Conservation (phyloP, 2,113 vertebrate species). For the Eurystomus gularis region DNA sequence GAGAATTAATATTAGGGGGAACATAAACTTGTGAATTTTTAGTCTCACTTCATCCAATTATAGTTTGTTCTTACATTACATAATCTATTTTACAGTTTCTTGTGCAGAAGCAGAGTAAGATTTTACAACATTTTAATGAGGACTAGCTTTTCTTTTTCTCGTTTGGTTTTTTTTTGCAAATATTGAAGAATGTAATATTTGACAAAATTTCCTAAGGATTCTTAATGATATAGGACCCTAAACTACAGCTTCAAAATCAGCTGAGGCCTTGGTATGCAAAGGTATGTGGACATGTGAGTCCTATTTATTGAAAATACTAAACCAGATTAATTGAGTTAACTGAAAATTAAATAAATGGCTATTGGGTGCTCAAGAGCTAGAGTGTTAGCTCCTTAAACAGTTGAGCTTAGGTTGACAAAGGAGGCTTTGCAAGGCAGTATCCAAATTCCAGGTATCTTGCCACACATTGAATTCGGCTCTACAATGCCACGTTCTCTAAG, state of each 20-base stretch:
- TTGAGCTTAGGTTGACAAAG: neutral
- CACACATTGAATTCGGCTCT: neutral
- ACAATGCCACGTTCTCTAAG: neutral
- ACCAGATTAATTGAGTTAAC: neutral
- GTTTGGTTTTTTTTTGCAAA: conserved; percentile 40
- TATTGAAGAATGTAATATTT: neutral
- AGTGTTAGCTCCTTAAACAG: neutral
- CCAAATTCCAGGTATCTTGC: neutral
- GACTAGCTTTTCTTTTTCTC: neutral
- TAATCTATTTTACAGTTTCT: conserved; percentile 50
- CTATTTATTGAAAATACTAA: neutral
- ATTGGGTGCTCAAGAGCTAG: neutral
- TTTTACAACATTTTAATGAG: neutral
- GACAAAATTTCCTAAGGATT: neutral
- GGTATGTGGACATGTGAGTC: neutral
- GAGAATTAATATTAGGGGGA: conserved; percentile 48
- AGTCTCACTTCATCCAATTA: conserved; percentile 61
- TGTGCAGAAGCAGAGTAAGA: neutral
- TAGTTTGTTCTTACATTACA: conserved; percentile 34
- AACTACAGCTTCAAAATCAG: neutral
- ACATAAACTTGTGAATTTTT: conserved; percentile 29
- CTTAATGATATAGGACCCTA: neutral
- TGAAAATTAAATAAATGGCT: neutral
- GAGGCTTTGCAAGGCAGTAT: neutral
- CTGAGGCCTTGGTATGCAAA: neutral